A percentile compares a stretch with the other conserved stretches of the same genome.
Evolutionary conservation across 2,797 vertebrate species (phyloP).

Genomic region (Mus spretus): DNA sequence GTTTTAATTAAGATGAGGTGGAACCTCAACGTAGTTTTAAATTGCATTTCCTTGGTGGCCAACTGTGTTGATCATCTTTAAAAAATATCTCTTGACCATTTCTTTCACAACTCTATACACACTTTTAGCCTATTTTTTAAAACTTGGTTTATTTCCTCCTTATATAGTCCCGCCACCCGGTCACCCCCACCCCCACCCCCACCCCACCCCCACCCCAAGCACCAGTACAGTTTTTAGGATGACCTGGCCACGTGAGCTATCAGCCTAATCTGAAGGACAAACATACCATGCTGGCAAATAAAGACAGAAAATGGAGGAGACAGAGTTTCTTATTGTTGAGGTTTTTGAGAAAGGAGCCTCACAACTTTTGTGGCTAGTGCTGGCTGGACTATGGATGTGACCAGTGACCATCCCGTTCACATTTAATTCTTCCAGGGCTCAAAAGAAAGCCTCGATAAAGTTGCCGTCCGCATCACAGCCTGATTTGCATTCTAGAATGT

Average conservation of each 20-base stretch:
- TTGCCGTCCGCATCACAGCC: background rate
- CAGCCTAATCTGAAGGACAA: background rate
- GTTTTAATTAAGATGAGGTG: background rate
- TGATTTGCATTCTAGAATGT: constrained; percentile 46
- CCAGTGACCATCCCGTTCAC: background rate
- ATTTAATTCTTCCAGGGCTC: background rate
- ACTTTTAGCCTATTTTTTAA: background rate
- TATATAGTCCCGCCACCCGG: background rate
- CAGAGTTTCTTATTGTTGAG: background rate
- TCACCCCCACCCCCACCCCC: too few species aligned
- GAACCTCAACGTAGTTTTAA: background rate
- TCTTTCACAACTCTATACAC: background rate
- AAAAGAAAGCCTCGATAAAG: background rate
- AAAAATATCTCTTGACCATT: background rate
- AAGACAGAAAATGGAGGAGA: background rate
- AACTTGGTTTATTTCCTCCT: background rate
- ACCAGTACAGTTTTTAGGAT: background rate
- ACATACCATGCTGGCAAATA: background rate
- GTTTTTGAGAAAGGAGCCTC: background rate
- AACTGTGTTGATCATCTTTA: background rate
- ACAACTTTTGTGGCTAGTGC: background rate
- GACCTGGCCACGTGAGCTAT: background rate
- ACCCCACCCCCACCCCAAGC: too few species aligned
- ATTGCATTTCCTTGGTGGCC: background rate
- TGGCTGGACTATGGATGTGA: background rate